Evolutionary conservation across 2,797 vertebrate genomes (phyloP), one percentile per base, ranked within the genome.

Genomic region (Zenarchopterus dispar): DNA sequence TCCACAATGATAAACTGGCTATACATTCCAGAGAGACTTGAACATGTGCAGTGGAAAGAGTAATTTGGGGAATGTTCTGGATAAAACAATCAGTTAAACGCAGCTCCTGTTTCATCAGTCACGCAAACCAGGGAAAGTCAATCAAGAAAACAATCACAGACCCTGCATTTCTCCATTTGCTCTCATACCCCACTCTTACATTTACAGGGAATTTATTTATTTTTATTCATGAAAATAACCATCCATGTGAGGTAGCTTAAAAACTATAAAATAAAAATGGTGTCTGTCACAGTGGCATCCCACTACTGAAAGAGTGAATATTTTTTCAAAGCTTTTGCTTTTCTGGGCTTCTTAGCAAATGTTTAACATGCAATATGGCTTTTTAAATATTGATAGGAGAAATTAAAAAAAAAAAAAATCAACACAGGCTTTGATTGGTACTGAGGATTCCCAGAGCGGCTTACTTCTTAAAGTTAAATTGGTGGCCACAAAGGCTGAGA

Each of bases 61-160:
- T 9, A 23, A 28, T 56, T 67, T 68, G 53, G 70, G 51, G 47
- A 56, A 52, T 55, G 44, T 70, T 81, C 73, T 52, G 15, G 36
- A 73, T 57, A 2, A 60, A 70, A 58, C 57, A 62, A 83, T 87
- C 53, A 72, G 64, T 42, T 21, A 24, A 43, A 41, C 31, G 50
- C 65, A 18, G 42, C 48, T 22, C 63, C 6, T 17, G 46, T 73
- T 72, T 49, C 33, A 49, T 69, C 44, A 36, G 19, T 51, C 33
- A 69, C 51, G 62, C 58, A 39, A 67, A 70, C 59, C 17, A 31
- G 53, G 44, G 2, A 39, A 18, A 62, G 41, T 50, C 39, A 36
- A 55, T 64, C 49, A 70, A 46, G 49, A 55, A 57, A 74, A 46
- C 45, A 62, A 39, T 62, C 24, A 48, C 23, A 64, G 22, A 9